Conservation (phyloP, 92 coral and sea anemone species). For the Zoanthus sociatus region DNA sequence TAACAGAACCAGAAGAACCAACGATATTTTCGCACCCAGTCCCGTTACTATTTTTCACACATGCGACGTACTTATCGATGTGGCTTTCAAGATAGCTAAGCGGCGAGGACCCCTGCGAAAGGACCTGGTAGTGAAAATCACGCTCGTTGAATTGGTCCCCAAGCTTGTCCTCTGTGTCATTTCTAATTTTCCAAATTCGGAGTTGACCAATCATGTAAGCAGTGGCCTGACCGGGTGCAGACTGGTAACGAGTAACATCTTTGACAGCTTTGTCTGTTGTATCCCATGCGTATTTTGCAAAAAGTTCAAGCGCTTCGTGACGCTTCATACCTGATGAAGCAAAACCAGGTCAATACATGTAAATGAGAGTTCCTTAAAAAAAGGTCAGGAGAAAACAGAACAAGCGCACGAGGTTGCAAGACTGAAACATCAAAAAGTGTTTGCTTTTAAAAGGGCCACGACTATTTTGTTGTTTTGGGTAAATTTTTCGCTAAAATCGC, state of each 20-base stretch:
- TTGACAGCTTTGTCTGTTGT: slow-evolving; percentile 95
- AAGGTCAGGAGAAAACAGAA: no score
- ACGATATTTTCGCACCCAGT: slow-evolving; percentile 75
- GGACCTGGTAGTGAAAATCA: slow-evolving; percentile 95
- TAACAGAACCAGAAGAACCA: slow-evolving; percentile 19
- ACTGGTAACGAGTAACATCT: slow-evolving; percentile 97
- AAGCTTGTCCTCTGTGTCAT: slow-evolving; percentile 74
- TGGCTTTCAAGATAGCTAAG: slow-evolving; percentile 86
- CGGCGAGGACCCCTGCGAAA: slow-evolving; percentile 93
- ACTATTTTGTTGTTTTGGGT: no score
- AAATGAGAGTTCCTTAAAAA: no score
- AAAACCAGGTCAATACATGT: no score
- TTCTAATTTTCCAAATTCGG: slow-evolving; percentile 89
- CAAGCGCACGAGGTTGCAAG: no score
- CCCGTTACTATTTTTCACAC: slow-evolving; percentile 63
- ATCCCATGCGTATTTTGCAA: slow-evolving; percentile 95
- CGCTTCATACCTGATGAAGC: slow-evolving; percentile 86
- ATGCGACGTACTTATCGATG: slow-evolving; percentile 73
- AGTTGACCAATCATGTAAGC: slow-evolving; percentile 99
- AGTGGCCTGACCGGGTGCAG: slow-evolving; percentile 96
- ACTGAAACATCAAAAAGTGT: no score
- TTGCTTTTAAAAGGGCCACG: no score
- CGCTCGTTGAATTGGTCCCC: slow-evolving; percentile 74
- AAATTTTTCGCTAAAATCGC: no score
- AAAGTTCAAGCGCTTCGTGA: slow-evolving; percentile 78